These are phyloP conservation scores for Erebia palarica DNA, from an alignment of 2,888 invertebrate species.

Conservation along the genomic window DNA sequence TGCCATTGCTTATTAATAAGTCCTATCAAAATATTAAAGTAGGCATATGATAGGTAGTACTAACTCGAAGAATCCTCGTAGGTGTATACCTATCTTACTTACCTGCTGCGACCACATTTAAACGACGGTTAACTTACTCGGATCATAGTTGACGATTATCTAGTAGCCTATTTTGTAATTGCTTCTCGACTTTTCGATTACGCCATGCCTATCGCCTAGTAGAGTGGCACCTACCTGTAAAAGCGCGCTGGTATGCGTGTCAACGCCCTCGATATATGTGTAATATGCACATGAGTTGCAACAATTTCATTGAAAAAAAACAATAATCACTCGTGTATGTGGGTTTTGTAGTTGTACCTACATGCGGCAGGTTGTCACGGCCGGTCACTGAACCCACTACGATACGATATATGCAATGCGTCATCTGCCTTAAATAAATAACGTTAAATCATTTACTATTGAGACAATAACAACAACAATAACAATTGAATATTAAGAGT, in stretches of 20 bases:
- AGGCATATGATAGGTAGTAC: no score
- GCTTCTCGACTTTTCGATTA: conserved; percentile 33
- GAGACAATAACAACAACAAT: conserved; percentile 2
- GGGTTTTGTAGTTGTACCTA: conserved; percentile 48
- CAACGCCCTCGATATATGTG: conserved; percentile 37
- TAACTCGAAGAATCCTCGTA: no score
- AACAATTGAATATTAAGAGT: neutral
- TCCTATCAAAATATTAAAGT: no score
- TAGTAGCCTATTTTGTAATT: conserved; percentile 4
- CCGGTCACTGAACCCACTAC: conserved; percentile 68
- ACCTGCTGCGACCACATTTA: no score
- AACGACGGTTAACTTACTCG: neutral
- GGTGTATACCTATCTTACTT: no score
- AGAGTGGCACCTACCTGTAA: conserved; percentile 16
- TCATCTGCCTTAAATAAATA: conserved; percentile 19
- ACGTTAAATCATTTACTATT: conserved; percentile 1
- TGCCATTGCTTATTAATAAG: no score
- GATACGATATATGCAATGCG: conserved; percentile 45
- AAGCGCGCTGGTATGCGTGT: conserved; percentile 35
- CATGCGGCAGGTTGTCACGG: conserved; percentile 58
- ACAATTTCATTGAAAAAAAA: conserved; percentile 64
- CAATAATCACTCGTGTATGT: conserved; percentile 65
- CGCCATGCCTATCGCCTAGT: conserved; percentile 21
- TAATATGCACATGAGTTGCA: conserved; percentile 56
- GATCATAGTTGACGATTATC: conserved; percentile 12